Evolutionary conservation across 1,140 invertebrate species (phyloP).

Genomic region (Pseudoatta argentina): DNA sequence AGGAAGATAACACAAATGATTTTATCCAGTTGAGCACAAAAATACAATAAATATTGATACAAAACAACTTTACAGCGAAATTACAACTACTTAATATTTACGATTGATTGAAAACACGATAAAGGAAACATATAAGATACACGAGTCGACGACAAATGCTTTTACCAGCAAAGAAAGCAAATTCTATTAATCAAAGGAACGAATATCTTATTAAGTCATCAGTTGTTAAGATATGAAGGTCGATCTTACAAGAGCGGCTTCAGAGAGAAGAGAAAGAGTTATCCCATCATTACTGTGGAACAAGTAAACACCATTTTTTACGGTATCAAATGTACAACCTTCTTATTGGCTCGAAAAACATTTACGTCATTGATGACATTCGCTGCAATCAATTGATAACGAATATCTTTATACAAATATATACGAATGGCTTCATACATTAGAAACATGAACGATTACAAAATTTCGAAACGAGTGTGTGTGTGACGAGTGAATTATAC

Average conservation of each 20-base stretch:
- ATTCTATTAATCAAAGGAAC: constrained; percentile 68
- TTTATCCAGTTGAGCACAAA: neutral
- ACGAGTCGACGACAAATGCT: neutral
- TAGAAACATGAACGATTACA: neutral
- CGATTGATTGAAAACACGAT: constrained; percentile 37
- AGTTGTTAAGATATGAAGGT: constrained; percentile 65
- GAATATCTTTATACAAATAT: too few relatives aligned
- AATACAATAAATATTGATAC: neutral
- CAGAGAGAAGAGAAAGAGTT: neutral
- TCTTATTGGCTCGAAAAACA: constrained; percentile 1
- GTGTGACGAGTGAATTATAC: neutral
- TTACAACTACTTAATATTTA: constrained; percentile 22
- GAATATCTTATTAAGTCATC: constrained; percentile 76
- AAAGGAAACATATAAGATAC: constrained; percentile 23
- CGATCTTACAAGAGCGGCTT: neutral
- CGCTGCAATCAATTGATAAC: constrained; percentile 2
- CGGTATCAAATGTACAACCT: neutral
- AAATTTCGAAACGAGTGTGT: neutral
- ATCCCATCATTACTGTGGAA: neutral
- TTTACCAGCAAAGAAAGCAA: constrained; percentile 45
- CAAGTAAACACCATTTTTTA: constrained; percentile 37
- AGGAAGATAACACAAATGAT: neutral
- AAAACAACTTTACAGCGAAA: neutral
- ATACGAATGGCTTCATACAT: neutral
- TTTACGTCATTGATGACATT: constrained; percentile 29